Conservation (phyloP, 2,888 invertebrate genomes). For the Scotopteryx bipunctaria region DNA sequence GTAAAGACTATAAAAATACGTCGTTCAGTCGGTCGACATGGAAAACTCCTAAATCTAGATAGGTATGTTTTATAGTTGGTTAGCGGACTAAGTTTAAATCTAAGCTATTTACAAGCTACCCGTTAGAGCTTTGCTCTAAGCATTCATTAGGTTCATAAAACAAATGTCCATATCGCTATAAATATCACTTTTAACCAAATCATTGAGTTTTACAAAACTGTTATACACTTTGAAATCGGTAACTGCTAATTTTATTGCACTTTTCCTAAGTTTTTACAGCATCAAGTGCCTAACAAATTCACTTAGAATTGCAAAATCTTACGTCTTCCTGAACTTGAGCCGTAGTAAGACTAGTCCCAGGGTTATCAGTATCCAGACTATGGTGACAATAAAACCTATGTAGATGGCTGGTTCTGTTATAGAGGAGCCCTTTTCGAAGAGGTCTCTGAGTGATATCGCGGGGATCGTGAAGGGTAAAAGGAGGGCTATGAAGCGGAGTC, state of each 20-base stretch:
- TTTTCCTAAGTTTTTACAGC: slow-evolving; percentile 14
- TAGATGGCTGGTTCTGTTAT: slow-evolving; percentile 87
- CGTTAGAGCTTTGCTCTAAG: slow-evolving; percentile 39
- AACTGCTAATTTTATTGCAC: slow-evolving; percentile 20
- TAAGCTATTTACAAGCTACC: slow-evolving; percentile 54
- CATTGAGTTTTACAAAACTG: not conserved
- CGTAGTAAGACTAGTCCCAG: slow-evolving; percentile 81
- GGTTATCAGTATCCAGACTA: slow-evolving; percentile 86
- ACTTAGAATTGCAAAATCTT: slow-evolving; percentile 29
- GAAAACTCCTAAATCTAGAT: not conserved
- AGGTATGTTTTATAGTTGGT: too few species aligned
- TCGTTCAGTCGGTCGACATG: not conserved
- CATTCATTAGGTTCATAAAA: not conserved
- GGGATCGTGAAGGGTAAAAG: slow-evolving; percentile 91
- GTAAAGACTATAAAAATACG: not conserved
- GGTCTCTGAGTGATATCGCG: slow-evolving; percentile 88
- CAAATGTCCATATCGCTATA: not conserved
- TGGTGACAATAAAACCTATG: slow-evolving; percentile 87
- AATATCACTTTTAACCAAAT: not conserved
- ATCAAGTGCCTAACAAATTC: not conserved
- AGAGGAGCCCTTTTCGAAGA: slow-evolving; percentile 89
- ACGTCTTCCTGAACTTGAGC: slow-evolving; percentile 65
- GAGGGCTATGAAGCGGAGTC: slow-evolving; percentile 84
- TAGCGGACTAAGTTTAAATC: not conserved
- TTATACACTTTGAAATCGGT: slow-evolving; percentile 1